Percentiles rank a stretch among this genome's conserved stretches.
Evolutionary conservation across 2,888 invertebrate genomes (phyloP).

Genomic region (Parthenolecanium corni): DNA sequence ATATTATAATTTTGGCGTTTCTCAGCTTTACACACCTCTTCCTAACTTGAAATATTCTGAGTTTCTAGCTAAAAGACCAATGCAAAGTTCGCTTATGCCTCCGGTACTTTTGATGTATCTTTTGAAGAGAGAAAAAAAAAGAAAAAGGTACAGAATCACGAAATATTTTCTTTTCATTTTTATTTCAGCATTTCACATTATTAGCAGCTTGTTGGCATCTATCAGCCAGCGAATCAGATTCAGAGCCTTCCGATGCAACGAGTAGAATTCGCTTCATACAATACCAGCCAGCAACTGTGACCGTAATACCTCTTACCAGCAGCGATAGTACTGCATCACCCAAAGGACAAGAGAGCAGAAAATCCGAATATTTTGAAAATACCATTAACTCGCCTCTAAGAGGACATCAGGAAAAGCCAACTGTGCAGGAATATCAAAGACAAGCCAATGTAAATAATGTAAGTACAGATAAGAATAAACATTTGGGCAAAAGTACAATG

Average conservation of each 20-base stretch:
- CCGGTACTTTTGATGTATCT: no score
- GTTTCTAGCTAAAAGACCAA: no score
- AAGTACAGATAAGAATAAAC: no score
- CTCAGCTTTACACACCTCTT: no score
- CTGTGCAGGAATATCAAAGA: neutral
- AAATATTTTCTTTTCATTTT: neutral
- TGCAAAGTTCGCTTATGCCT: no score
- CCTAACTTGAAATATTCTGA: no score
- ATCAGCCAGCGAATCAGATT: neutral
- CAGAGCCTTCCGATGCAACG: neutral
- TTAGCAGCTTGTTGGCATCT: neutral
- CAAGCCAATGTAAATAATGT: neutral
- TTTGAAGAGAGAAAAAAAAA: no score
- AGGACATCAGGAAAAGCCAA: neutral
- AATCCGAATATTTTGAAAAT: neutral
- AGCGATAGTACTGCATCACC: neutral
- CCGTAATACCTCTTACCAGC: neutral
- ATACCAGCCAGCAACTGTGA: conserved; percentile 2
- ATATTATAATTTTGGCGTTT: no score
- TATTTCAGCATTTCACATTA: neutral
- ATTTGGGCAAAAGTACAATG: no score
- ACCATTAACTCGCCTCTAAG: neutral
- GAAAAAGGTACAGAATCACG: neutral
- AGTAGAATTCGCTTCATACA: conserved; percentile 17
- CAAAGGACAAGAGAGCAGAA: neutral